Conservation (phyloP, 2,113 vertebrate species). For the Ptilonorhynchus violaceus region DNA sequence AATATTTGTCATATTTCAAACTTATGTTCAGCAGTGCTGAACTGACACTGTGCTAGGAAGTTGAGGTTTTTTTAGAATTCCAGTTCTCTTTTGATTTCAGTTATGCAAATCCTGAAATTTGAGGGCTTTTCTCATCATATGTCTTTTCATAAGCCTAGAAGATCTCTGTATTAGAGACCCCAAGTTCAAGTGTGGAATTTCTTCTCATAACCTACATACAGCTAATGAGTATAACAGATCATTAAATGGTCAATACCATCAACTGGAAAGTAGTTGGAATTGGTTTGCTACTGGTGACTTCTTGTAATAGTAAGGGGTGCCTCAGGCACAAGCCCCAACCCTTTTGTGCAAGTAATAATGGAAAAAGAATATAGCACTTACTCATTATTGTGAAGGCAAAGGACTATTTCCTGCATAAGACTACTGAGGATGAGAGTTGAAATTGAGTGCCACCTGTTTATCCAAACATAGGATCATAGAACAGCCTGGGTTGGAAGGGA, state of each 20-base stretch:
- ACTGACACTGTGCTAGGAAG: background rate
- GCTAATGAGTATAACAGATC: background rate
- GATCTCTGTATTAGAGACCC: background rate
- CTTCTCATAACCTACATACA: background rate
- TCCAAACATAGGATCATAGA: background rate
- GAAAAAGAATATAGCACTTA: background rate
- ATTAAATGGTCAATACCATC: background rate
- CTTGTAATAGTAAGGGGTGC: background rate
- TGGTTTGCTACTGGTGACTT: background rate
- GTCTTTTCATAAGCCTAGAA: background rate
- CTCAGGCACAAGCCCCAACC: background rate
- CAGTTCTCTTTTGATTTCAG: background rate
- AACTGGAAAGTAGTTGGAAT: background rate
- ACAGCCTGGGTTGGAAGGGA: background rate
- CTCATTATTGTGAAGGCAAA: background rate
- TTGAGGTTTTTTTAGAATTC: background rate
- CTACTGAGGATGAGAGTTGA: background rate
- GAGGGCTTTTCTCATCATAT: background rate
- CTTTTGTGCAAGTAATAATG: background rate
- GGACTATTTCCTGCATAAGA: background rate
- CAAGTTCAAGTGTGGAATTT: background rate
- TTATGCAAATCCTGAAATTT: background rate
- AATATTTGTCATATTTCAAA: background rate
- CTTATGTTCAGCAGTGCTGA: background rate
- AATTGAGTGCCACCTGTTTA: background rate